A percentile compares a stretch with the other conserved stretches of the same genome.
Conservation (phyloP, 2,113 vertebrate species). For the Cavia aperea region DNA sequence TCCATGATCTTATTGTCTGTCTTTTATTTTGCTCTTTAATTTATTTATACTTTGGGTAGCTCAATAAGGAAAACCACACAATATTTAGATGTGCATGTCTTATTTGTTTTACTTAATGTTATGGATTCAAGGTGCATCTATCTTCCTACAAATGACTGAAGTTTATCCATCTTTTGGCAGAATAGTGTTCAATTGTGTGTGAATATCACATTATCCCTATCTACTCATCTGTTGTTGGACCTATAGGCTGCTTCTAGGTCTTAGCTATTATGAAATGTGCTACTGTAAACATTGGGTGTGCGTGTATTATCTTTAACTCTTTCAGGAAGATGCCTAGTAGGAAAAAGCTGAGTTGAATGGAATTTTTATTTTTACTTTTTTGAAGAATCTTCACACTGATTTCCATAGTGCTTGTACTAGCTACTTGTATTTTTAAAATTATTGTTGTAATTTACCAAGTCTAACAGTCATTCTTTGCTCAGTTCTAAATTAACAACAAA, state of each 20-base stretch:
- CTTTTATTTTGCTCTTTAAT: neutral
- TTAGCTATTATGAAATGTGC: neutral
- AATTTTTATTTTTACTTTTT: neutral
- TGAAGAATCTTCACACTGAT: neutral
- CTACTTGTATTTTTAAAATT: neutral
- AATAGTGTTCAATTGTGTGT: neutral
- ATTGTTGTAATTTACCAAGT: neutral
- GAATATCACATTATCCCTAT: neutral
- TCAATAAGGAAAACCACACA: neutral
- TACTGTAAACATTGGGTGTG: neutral
- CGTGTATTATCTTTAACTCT: neutral
- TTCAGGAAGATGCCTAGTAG: neutral
- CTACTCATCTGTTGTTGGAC: neutral
- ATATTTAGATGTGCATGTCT: neutral
- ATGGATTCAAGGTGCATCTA: neutral
- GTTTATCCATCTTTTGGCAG: neutral
- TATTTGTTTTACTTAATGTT: neutral
- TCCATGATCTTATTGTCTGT: neutral
- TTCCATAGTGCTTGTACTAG: neutral
- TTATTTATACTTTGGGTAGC: neutral
- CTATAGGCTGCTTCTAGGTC: neutral
- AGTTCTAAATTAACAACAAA: slow-evolving; percentile 15
- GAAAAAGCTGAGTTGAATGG: neutral
- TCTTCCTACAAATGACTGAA: neutral
- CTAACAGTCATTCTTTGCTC: neutral